Percentiles rank a stretch among this genome's conserved stretches.
These are phyloP conservation scores for Sycophila texana DNA, from an alignment of 2,888 invertebrate genomes.

Conservation along the genomic window DNA sequence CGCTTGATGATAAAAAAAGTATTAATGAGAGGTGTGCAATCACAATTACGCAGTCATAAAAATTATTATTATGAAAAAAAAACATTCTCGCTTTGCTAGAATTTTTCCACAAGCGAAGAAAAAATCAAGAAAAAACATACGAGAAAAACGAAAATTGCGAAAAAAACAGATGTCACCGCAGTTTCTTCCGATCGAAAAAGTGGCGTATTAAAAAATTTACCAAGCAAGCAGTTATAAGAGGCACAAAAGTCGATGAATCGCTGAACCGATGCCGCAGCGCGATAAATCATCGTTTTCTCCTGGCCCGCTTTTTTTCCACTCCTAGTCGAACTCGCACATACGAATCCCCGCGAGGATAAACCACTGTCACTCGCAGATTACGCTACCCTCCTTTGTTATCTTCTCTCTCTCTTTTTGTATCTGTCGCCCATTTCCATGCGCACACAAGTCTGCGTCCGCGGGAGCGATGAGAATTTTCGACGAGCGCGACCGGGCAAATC, in stretches of 20 bases:
- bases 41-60: too few relatives aligned
- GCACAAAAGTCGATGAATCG: slow-evolving; percentile 52
- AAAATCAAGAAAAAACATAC: too few relatives aligned
- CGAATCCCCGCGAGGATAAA: slow-evolving; percentile 56
- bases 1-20: too few relatives aligned
- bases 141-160: too few relatives aligned
- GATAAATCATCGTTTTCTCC: slow-evolving; percentile 56
- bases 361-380: slow-evolving; percentile 57
- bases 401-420: slow-evolving; percentile 29
- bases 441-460: not conserved
- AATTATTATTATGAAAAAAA: too few relatives aligned
- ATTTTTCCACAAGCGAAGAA: too few relatives aligned
- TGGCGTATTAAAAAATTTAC: slow-evolving; percentile 49
- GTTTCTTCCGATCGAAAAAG: not conserved
- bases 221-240: slow-evolving; percentile 11
- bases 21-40: too few relatives aligned
- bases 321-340: not conserved
- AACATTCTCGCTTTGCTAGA: too few relatives aligned
- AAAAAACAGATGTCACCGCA: slow-evolving; percentile 34
- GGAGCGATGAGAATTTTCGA: slow-evolving; percentile 48
- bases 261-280: slow-evolving; percentile 33
- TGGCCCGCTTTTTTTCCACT: slow-evolving; percentile 26
- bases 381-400: slow-evolving; percentile 50
- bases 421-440: slow-evolving; percentile 47
- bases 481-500: not conserved